phyloP scores from a whole-genome alignment of 2,113 vertebrate species.

The Hydropotes inermis region DNA sequence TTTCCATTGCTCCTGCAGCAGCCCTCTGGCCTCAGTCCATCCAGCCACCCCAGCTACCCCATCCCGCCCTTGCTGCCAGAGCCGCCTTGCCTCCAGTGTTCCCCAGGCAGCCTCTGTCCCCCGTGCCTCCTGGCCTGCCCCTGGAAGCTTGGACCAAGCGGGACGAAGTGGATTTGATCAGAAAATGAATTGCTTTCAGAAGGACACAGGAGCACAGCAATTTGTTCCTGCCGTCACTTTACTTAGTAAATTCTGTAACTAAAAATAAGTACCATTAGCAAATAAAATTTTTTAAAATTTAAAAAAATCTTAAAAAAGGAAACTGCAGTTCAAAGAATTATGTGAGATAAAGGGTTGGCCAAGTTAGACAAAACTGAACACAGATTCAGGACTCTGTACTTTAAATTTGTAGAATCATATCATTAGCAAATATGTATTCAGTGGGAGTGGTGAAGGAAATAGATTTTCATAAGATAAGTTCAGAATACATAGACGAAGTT shows the following conservation, averaged over 20 bases:
- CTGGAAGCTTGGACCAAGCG: slow-evolving; percentile 68
- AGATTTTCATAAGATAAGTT: slow-evolving; percentile 39
- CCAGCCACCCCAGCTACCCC: slow-evolving; percentile 46
- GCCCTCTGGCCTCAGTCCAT: neutral
- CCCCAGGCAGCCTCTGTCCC: slow-evolving; percentile 35
- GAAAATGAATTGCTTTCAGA: neutral
- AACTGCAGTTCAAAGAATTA: neutral
- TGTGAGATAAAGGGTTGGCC: slow-evolving; percentile 22
- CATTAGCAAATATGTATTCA: slow-evolving; percentile 70
- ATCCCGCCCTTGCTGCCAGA: slow-evolving; percentile 30
- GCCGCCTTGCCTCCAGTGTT: neutral
- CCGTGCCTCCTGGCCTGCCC: slow-evolving; percentile 49
- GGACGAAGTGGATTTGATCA: slow-evolving; percentile 51
- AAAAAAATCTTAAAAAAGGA: neutral
- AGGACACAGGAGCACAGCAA: neutral
- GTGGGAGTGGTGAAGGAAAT: slow-evolving; percentile 67
- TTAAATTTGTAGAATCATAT: slow-evolving; percentile 45
- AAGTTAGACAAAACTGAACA: slow-evolving; percentile 25
- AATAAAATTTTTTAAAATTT: neutral
- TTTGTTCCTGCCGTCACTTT: neutral
- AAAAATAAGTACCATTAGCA: neutral
- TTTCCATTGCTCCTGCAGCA: slow-evolving; percentile 57
- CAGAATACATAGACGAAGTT: slow-evolving; percentile 20
- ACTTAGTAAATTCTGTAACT: neutral
- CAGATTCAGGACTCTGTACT: slow-evolving; percentile 29